These are phyloP conservation scores for Opisthograptis luteolata DNA, from an alignment of 2,888 invertebrate genomes.

Conservation along the genomic window DNA sequence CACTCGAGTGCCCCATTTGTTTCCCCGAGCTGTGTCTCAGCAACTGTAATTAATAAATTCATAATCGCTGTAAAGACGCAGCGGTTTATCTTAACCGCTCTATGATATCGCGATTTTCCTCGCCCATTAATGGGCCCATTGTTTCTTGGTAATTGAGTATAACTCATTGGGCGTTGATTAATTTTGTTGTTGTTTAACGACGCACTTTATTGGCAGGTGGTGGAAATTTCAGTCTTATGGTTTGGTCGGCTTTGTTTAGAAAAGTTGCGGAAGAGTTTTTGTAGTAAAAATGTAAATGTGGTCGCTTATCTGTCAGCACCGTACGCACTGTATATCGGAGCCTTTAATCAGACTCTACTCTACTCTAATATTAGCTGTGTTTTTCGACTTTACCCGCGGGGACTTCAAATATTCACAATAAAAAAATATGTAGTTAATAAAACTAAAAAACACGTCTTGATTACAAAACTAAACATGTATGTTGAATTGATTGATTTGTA, in stretches of 20 bases:
- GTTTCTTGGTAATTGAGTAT: conserved; percentile 36
- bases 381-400: too few relatives aligned
- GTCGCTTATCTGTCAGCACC: neutral
- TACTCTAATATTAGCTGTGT: too few relatives aligned
- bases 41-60: conserved; percentile 59
- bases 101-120: conserved; percentile 49
- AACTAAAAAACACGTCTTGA: too few relatives aligned
- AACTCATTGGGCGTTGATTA: conserved; percentile 39
- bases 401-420: too few relatives aligned
- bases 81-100: conserved; percentile 53
- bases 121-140: conserved; percentile 31
- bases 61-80: conserved; percentile 62
- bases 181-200: conserved; percentile 38
- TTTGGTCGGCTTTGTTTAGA: neutral
- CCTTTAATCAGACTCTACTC: too few relatives aligned
- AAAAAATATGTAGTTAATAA: too few relatives aligned
- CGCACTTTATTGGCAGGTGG: conserved; percentile 22
- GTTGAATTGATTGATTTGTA: too few relatives aligned
- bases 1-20: neutral
- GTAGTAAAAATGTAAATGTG: too few relatives aligned
- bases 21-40: neutral
- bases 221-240: conserved; percentile 10
- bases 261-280: conserved; percentile 4
- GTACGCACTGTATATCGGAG: neutral
- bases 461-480: too few relatives aligned